Base-by-base conservation (phyloP, 2,888 invertebrate genomes). In the Andricus curvator region DNA sequence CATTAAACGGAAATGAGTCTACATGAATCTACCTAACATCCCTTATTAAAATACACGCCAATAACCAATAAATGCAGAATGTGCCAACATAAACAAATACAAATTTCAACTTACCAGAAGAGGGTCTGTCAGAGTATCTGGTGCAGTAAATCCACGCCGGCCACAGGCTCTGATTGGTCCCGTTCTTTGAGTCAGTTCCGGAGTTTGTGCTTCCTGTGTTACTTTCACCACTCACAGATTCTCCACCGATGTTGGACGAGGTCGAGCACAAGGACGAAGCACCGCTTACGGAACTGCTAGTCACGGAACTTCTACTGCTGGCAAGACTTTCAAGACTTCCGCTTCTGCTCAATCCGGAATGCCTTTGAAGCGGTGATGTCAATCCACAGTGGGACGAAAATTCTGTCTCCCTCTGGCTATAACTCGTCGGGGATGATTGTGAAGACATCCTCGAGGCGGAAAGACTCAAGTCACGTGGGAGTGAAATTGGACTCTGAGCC, bases 71-170 rank as follows among this genome's bases (percentile, higher is more conserved):
- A 60, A 60, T 9, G 22, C 22, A 8, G 8, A 60, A 60, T 20
- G 11, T 60, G 22, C n/a, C 6, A 62, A 25, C 13, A 25, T 25
- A 62, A 1, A 25, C 13, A 22, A 60, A 11, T 4, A 25, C 17
- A 70, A 70, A 70, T 48, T 44, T 74, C n/a, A 56, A 94, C 95
- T 94, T 93, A 97, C 97, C 97, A 93, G 97, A 97, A 93, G 97
- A 97, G 8, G 97, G 97, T 89, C 97, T 94, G 93, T 97, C 97
- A 89, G 96, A 97, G 94, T 99, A 99, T 91, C 99, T 94, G 11
- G 99, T 99, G 94, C 99, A 99, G 94, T 98, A 99, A 68, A 99
- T 98, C 99, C 99, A 99, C 48, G 99, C 99, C 0, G 99, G 99
- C 97, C 98, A 98, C 89, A 97, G 93, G 60, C 91, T 93, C 68